phyloP scores from a whole-genome alignment of 2,888 invertebrate genomes.

The Cephus nigrinus region DNA sequence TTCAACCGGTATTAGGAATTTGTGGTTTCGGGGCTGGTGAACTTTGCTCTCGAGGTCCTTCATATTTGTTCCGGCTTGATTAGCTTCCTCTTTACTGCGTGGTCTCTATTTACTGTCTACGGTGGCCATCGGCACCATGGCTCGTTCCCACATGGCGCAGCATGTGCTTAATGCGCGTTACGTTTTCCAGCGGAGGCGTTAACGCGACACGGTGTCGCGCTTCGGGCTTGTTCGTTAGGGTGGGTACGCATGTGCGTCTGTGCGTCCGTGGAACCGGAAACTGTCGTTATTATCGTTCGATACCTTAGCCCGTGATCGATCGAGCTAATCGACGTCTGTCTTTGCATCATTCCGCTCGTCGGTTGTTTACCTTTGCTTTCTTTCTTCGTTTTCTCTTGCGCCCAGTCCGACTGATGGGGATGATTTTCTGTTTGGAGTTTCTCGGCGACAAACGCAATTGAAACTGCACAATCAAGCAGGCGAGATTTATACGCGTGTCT shows the following conservation, averaged over 20 bases:
- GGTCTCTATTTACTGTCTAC: background rate
- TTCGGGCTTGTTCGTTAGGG: conserved; percentile 1
- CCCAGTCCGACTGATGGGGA: background rate
- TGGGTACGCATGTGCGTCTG: background rate
- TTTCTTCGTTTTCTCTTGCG: background rate
- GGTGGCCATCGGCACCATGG: background rate
- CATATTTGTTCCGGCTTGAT: background rate
- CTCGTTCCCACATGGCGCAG: conserved; percentile 4
- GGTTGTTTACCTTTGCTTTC: background rate
- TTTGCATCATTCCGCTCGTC: background rate
- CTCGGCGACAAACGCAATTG: conserved; percentile 15
- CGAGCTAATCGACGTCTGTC: background rate
- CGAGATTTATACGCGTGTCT: conserved; percentile 61
- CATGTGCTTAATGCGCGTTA: conserved; percentile 6
- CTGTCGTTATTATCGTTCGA: background rate
- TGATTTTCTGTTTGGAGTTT: background rate
- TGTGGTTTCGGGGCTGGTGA: background rate
- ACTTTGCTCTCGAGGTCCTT: background rate
- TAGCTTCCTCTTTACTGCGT: background rate
- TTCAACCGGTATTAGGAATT: conserved; percentile 24
- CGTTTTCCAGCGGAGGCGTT: background rate
- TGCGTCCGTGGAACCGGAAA: background rate
- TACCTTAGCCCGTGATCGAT: background rate
- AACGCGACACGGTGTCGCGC: conserved; percentile 6
- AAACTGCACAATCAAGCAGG: conserved; percentile 52